Evolutionary conservation across 2,888 invertebrate species (phyloP), one percentile per base, ranked within the genome.

Genomic region (Reticulitermes lucifugus): DNA sequence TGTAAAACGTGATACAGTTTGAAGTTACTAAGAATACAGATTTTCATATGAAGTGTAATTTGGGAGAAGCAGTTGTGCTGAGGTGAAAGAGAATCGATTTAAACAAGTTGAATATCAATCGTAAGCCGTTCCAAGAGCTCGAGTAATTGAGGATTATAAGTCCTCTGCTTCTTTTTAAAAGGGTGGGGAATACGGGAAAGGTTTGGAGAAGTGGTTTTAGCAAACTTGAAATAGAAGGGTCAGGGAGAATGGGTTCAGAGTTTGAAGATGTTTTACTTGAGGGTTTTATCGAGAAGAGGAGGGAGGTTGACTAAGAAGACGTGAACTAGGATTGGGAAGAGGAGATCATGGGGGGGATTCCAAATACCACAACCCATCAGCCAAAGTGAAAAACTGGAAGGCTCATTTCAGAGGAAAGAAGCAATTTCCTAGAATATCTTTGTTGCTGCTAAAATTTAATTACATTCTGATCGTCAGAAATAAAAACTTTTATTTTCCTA

Each of bases 111-210:
- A 79, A 79, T 79, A 55, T 22, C 51, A 46, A 79, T 51, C 14
- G 29, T 41, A 41, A 79, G 75, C 25, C 75, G 4, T 75, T 75
- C 41, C 35, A 75, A 6, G 55, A 51, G 25, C 51, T 79, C 51
- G 51, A 79, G 41, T 79, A 79, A n/a, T 51, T 79, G 46, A 77
- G 77, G 46, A 79, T 79, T 79, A 79, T 51, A 51, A 79, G 51
- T 43, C 22, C 55, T 79, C 79, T 79, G 25, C 65, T 6, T 25
- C 2, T 65, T 65, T 65, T 25, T 3, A 65, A 25, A n/a, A n/a
- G 12, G 6, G n/a, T 1, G 60, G 60, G 60, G n/a, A 21, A 60
- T 60, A 25, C 7, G 25, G 25, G 12, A 51, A 51, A 51, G 55
- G n/a, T 46, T 9, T 6, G 51, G 0, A 79, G 79, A 79, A 79